Conservation (phyloP, 2,113 vertebrate species). For the Axis porcinus region DNA sequence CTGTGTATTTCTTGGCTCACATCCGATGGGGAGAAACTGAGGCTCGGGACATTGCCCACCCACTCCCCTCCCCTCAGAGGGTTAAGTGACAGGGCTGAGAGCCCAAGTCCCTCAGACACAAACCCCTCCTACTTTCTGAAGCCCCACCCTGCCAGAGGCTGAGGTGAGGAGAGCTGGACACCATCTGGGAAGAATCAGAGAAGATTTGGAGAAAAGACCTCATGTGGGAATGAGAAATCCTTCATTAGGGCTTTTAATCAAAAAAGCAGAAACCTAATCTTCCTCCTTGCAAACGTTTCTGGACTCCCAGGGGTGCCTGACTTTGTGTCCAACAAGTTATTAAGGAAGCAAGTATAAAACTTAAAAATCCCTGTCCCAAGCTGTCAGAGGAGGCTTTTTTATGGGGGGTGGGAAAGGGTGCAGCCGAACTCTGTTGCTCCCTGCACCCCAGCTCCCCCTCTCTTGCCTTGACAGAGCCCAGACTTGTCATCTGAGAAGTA, state of each 20-base stretch:
- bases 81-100: not conserved
- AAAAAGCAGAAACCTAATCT: constrained; percentile 14
- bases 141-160: not conserved
- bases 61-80: not conserved
- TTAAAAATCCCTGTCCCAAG: not conserved
- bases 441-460: not conserved
- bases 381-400: not conserved
- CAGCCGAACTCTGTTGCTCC: not conserved
- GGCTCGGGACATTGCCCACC: fast-evolving
- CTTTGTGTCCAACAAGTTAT: not conserved
- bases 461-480: constrained; percentile 46
- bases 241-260: constrained; percentile 35
- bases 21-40: not conserved
- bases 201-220: not conserved
- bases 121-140: not conserved
- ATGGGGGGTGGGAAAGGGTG: not conserved
- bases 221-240: constrained; percentile 25
- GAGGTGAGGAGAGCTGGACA: not conserved
- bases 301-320: not conserved
- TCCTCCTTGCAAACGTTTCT: not conserved
- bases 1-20: not conserved
- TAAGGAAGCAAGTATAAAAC: not conserved
- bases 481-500: constrained; percentile 47
- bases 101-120: not conserved
- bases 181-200: constrained; percentile 52